phyloP scores from a whole-genome alignment of 1,140 invertebrate species.

The Drosophila lacteicornis region DNA sequence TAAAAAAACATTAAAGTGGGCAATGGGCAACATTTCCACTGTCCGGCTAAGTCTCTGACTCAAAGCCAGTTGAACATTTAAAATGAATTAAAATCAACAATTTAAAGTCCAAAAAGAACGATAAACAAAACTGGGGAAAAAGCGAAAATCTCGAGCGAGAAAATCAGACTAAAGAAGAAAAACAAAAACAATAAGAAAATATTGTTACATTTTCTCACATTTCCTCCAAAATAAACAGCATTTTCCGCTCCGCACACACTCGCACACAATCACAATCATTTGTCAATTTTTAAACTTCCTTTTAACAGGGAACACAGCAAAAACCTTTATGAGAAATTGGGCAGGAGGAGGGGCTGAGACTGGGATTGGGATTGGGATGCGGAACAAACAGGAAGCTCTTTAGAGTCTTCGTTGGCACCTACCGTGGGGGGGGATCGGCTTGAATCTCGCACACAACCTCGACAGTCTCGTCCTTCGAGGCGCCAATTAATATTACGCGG shows the following conservation, averaged over 20 bases:
- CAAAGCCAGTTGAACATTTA: conserved; percentile 52
- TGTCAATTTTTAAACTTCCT: conserved; percentile 80
- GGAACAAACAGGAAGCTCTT: conserved; percentile 8
- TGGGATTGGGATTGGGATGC: neutral
- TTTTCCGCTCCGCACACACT: conserved; percentile 57
- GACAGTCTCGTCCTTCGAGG: conserved; percentile 92
- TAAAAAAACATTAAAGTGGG: conserved; percentile 81
- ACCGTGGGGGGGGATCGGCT: conserved; percentile 92
- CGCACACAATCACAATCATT: conserved; percentile 71
- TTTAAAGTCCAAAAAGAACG: conserved; percentile 38
- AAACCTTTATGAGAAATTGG: conserved; percentile 21
- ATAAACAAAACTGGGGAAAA: conserved; percentile 29
- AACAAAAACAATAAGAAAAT: conserved; percentile 49
- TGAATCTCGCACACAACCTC: conserved; percentile 94
- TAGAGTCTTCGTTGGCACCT: conserved; percentile 46
- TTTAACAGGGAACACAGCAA: conserved; percentile 72
- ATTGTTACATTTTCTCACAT: conserved; percentile 76
- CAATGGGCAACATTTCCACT: conserved; percentile 44
- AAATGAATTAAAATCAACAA: conserved; percentile 62
- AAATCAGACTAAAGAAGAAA: neutral
- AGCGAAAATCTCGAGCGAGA: conserved; percentile 18
- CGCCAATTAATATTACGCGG: conserved; percentile 92
- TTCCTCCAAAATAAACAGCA: conserved; percentile 72
- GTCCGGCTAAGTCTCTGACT: conserved; percentile 19
- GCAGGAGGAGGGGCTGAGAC: neutral